Base-by-base conservation (phyloP, 2,888 invertebrate species). In the Limnephilus rhombicus region DNA sequence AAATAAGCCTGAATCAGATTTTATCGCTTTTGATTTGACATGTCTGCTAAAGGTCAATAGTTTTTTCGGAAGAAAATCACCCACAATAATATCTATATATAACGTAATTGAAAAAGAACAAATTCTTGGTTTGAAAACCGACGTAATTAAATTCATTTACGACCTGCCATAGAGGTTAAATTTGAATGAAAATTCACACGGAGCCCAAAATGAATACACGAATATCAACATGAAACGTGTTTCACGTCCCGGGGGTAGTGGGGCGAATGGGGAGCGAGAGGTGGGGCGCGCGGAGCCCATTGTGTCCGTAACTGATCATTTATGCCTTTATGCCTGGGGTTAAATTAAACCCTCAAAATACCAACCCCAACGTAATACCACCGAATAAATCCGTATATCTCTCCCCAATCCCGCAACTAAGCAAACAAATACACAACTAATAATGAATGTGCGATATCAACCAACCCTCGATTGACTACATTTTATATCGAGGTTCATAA, bases 401-500 rank as follows among this genome's bases (percentile, higher is more conserved):
- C 68, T 83, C 85, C 90, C 90, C 90, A 90, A 34, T 80, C 85
- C 92, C 92, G 90, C 92, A 93, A 93, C 92, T 91, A 87, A 91
- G 92, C 93, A 93, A 93, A 93, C 93, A 93, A 93, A 93, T 93
- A 93, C 92, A 92, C 92, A 92, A 93, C 93, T 93, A 93, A 93
- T 93, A 92, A 93, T 92, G 93, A 92, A 93, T 88, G 92, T 80
- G 90, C 90, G 90, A 85, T 80, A 92, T 83, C 87, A 88, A 88
- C 88, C 87, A 88, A 88, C 88, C 87, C 91, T 90, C 90, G 90
- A 89, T 89, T 41, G n/a, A 31, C 88, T 80, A 31, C 88, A 89
- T 80, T 89, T 89, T 89, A 89, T 89, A 80, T 89, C 41, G n/a
- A 37, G 88, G 88, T 89, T 89, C 68, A n/a, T 89, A 68, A 89